phyloP scores from a whole-genome alignment of 2,113 vertebrate species.

The Sinocyclocheilus anophthalmus region DNA sequence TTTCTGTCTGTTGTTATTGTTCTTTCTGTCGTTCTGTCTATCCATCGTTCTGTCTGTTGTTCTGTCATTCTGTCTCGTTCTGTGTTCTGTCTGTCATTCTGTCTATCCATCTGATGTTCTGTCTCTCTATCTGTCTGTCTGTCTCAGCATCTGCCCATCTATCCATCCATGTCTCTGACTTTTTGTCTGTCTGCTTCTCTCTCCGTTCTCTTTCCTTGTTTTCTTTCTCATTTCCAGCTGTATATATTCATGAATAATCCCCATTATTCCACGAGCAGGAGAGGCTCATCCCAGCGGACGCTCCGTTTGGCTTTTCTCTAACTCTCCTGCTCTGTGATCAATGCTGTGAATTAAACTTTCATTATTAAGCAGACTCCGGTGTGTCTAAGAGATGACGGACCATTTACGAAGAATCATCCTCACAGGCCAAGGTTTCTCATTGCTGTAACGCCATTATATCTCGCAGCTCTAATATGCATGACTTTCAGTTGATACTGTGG shows the following conservation, averaged over 20 bases:
- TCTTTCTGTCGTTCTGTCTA: too few relatives aligned
- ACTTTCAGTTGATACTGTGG: too few relatives aligned
- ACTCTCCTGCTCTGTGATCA: slow-evolving; percentile 39
- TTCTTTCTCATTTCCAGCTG: not conserved
- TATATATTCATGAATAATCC: slow-evolving; percentile 53
- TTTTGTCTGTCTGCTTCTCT: not conserved
- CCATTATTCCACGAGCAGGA: not conserved
- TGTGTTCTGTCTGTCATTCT: too few relatives aligned
- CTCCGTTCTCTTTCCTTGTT: not conserved
- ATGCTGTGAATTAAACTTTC: slow-evolving; percentile 55
- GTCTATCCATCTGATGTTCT: too few relatives aligned
- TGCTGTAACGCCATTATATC: too few relatives aligned
- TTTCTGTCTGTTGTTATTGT: too few relatives aligned
- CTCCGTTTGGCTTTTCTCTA: not conserved
- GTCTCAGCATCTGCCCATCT: not conserved
- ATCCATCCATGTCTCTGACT: not conserved
- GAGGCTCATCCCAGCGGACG: not conserved
- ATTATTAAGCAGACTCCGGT: slow-evolving; percentile 42
- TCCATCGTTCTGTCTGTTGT: too few relatives aligned
- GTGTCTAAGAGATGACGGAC: not conserved
- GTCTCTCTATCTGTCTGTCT: not conserved
- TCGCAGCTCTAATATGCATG: too few relatives aligned
- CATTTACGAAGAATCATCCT: slow-evolving; percentile 5
- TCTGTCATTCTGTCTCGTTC: too few relatives aligned
- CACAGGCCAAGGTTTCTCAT: not conserved